Base-by-base conservation (phyloP, 1,140 invertebrate genomes). In the Danaus melanippus region DNA sequence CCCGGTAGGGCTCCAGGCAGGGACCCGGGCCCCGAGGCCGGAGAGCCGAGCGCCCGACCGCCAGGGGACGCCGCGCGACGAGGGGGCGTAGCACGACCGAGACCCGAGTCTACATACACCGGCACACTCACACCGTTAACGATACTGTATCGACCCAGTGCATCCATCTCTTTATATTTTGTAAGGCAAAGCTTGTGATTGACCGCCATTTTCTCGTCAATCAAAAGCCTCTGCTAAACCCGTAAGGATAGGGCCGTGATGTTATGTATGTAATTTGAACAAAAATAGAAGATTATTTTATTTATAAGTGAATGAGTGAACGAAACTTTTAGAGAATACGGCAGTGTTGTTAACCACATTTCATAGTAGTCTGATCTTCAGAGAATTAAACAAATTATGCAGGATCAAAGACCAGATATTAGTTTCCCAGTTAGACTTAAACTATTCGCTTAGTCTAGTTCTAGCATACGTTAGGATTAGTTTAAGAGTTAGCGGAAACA, bases 1-100 rank as follows among this genome's bases (percentile, higher is more conserved):
- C 93, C 94, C 62, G 92, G 92, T 69, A 96, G 87, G 62, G 94
- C 94, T 52, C 94, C 94, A 64, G 95, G 95, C 67, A 92, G 92
- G 39, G 92, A 93, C 50, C 93, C 93, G 46, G 67, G 93, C 10
- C 60, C 64, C 85, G 84, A 93, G 90, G 65, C 92, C 89, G 62
- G 62, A 45, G 66, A 64, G 49, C 90, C 91, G 66, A 89, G 89
- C 79, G 89, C 86, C 47, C 89, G 87, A 88, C 92, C 89, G 1
- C 92, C 92, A 11, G 94, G 93, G 64, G 93, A 95, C 46, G 93
- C 92, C 12, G 93, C 93, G 75, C 94, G 88, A 60, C 94, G 89
- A 40, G 93, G 93, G 46, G 94, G 94, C 42, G 94, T 95, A 9
- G 93, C 92, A 68, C 93, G 88, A 48, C 94, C 94, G 77, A 95